These are phyloP conservation scores for Papilio machaon DNA, from an alignment of 1,140 invertebrate species.

Conservation along the genomic window DNA sequence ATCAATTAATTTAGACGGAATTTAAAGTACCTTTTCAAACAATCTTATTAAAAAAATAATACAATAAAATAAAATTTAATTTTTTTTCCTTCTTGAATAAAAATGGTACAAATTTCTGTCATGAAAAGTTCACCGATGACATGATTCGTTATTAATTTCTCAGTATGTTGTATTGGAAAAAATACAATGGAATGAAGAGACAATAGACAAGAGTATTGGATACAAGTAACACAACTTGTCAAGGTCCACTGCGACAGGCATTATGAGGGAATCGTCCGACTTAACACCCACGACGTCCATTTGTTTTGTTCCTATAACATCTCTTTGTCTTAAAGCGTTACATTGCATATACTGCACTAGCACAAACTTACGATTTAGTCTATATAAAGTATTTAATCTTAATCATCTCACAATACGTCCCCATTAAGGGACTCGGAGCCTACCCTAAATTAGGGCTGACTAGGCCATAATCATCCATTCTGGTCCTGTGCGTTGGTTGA, in stretches of 20 bases:
- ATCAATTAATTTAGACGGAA: too few relatives aligned
- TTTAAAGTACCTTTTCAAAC: too few relatives aligned
- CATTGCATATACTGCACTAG: too few relatives aligned
- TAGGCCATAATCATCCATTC: too few relatives aligned
- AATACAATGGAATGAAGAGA: slow-evolving; percentile 8
- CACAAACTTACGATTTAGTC: too few relatives aligned
- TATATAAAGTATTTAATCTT: too few relatives aligned
- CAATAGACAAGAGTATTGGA: background rate
- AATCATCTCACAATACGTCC: too few relatives aligned
- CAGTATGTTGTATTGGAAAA: background rate
- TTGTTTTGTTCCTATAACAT: background rate
- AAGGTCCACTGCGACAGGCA: background rate
- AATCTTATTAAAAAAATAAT: too few relatives aligned
- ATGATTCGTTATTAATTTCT: slow-evolving; percentile 1
- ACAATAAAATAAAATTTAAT: background rate
- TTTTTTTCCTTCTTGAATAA: background rate
- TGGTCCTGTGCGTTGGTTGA: too few relatives aligned
- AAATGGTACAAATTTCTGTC: background rate
- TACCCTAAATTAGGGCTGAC: too few relatives aligned
- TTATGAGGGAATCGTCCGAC: background rate
- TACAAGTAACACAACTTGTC: background rate
- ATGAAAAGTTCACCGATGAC: background rate
- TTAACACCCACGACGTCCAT: background rate
- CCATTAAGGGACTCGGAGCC: too few relatives aligned
- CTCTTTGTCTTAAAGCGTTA: background rate